Evolutionary conservation across 2,113 vertebrate species (phyloP).

Genomic region (Campylomormyrus numenius): DNA sequence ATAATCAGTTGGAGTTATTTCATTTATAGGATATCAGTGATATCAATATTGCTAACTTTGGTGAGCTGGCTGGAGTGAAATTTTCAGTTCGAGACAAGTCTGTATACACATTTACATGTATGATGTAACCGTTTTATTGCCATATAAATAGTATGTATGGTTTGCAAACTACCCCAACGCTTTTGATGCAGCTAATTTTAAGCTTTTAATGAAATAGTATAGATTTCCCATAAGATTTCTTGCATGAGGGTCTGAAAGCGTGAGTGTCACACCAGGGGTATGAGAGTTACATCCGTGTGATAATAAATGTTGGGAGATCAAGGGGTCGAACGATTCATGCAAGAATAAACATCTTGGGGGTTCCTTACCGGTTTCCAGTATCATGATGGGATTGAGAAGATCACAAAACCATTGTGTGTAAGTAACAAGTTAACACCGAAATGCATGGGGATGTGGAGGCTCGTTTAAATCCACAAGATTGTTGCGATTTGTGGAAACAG

Average conservation of each 20-base stretch:
- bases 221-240: not conserved
- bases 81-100: not conserved
- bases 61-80: not conserved
- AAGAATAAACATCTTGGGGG: not conserved
- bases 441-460: not conserved
- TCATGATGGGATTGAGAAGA: not conserved
- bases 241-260: not conserved
- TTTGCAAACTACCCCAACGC: not conserved
- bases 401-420: not conserved
- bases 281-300: not conserved
- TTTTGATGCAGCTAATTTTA: not conserved
- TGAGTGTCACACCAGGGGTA: not conserved
- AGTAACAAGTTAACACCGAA: not conserved
- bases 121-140: not conserved
- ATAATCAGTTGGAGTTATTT: not conserved
- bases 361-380: not conserved
- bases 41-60: not conserved
- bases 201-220: not conserved
- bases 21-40: not conserved
- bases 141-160: not conserved
- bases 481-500: not conserved
- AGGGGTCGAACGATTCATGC: not conserved
- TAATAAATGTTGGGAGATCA: not conserved
- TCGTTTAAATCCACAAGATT: not conserved
- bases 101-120: not conserved